Evolutionary conservation across 2,888 invertebrate genomes (phyloP).

Genomic region (Acanthosepion pharaonis): DNA sequence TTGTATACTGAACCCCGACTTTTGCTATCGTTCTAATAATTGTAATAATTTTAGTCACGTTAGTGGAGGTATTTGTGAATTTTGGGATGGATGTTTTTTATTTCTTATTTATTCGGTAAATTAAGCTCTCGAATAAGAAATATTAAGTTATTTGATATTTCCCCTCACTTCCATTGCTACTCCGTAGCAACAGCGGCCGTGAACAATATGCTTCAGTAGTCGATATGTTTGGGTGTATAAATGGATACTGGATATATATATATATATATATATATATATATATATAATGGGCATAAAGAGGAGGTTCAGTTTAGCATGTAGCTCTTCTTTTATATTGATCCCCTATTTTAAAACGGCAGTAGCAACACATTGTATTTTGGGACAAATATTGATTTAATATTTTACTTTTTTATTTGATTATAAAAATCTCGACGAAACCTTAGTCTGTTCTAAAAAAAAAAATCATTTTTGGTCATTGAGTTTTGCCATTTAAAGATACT

Average conservation of each 20-base stretch:
- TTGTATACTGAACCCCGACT: background rate
- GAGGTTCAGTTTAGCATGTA: background rate
- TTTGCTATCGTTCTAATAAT: background rate
- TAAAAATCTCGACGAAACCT: background rate
- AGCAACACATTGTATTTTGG: conserved; percentile 33
- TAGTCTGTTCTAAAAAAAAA: background rate
- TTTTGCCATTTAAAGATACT: background rate
- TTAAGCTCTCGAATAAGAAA: background rate
- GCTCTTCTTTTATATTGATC: background rate
- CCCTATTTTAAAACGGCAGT: background rate
- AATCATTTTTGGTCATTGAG: background rate
- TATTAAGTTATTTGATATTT: background rate
- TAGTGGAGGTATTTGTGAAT: background rate
- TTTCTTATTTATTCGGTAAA: background rate
- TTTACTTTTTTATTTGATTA: background rate
- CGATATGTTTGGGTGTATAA: conserved; percentile 25
- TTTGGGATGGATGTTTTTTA: background rate
- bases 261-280: background rate
- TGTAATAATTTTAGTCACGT: background rate
- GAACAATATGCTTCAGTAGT: background rate
- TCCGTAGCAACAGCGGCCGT: background rate
- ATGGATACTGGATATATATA: background rate
- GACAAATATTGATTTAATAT: background rate
- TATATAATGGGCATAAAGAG: background rate
- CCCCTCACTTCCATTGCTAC: background rate